A percentile compares a stretch with the other conserved stretches of the same genome.
These are phyloP conservation scores for Belgica antarctica DNA, from an alignment of 2,888 invertebrate genomes.

Conservation along the genomic window DNA sequence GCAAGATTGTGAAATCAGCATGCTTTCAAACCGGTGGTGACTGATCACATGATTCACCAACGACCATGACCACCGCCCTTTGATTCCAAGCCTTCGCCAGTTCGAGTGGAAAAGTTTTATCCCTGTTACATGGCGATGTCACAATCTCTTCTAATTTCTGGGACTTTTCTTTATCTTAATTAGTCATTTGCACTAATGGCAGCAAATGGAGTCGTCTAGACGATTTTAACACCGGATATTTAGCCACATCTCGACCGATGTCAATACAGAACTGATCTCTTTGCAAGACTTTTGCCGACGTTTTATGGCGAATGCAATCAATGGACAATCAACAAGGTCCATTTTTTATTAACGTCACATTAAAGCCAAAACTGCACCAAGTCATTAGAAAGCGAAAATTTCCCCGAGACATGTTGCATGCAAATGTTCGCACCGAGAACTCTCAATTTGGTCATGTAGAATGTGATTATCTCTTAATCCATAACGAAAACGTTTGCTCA, in stretches of 20 bases:
- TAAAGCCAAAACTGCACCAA: background rate
- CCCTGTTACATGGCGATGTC: too few relatives aligned
- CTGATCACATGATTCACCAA: too few relatives aligned
- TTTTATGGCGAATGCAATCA: background rate
- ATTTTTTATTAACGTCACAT: background rate
- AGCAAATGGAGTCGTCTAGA: too few relatives aligned
- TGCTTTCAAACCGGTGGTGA: too few relatives aligned
- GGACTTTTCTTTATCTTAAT: too few relatives aligned
- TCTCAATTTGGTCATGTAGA: background rate
- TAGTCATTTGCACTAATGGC: background rate
- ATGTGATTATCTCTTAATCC: constrained; percentile 10
- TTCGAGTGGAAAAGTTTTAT: too few relatives aligned
- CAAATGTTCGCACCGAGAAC: constrained; percentile 20
- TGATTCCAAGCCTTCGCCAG: too few relatives aligned
- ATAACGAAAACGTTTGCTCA: background rate
- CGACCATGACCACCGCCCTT: too few relatives aligned
- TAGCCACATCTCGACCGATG: background rate
- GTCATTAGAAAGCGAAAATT: constrained; percentile 3
- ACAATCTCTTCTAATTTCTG: too few relatives aligned
- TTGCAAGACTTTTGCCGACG: background rate
- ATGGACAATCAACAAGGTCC: background rate
- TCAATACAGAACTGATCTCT: background rate
- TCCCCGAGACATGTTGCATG: constrained; percentile 11
- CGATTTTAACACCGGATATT: constrained; percentile 2
- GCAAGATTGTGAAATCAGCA: too few relatives aligned